Percentiles rank a stretch among this genome's conserved stretches.
These are phyloP conservation scores for Pan troglodytes DNA, from an alignment of 2,113 vertebrate species.

Conservation along the genomic window NHGRI_mPanTro3-v2.1_pri NC_086015.1:25317501-25318000, in stretches of 20 bases:
- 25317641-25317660: conserved; percentile 42
- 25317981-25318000: conserved; percentile 49
- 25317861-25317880: conserved; percentile 60
- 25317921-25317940: conserved; percentile 61
- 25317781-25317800: conserved; percentile 18
- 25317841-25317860: conserved; percentile 64
- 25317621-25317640: background rate
- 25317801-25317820: conserved; percentile 40
- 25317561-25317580: background rate
- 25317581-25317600: background rate
- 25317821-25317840: conserved; percentile 55
- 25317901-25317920: conserved; percentile 72
- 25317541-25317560: background rate
- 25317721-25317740: background rate
- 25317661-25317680: background rate
- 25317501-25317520: background rate
- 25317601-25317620: conserved; percentile 5
- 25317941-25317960: conserved; percentile 51
- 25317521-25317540: background rate
- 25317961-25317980: conserved; percentile 36
- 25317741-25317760: conserved; percentile 34
- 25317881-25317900: conserved; percentile 60
- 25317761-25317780: background rate
- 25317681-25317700: conserved; percentile 5
- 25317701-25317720: background rate